Evolutionary conservation across 2,113 vertebrate genomes (phyloP).

Genomic region (Bubo scandiacus): DNA sequence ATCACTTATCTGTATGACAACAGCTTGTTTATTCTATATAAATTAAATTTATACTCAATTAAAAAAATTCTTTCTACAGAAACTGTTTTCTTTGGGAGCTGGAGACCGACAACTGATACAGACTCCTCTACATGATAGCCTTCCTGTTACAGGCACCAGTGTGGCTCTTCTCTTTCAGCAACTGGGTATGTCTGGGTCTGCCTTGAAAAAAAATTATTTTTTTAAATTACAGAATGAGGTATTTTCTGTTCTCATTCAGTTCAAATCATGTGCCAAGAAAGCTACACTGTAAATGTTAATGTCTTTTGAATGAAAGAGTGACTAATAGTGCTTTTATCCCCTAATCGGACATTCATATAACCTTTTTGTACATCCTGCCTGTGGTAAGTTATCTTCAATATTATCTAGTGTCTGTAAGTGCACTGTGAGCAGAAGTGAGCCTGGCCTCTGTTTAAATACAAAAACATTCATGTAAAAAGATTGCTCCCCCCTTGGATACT

Average conservation of each 20-base stretch:
- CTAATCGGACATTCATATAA: neutral
- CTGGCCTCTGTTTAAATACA: neutral
- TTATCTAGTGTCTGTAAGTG: neutral
- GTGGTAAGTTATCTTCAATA: neutral
- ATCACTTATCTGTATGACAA: neutral
- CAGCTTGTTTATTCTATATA: neutral
- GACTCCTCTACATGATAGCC: conserved; percentile 89
- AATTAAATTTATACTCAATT: neutral
- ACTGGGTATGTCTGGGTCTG: conserved; percentile 82
- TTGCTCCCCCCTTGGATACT: neutral
- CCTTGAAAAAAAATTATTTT: neutral
- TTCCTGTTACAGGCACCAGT: conserved; percentile 93
- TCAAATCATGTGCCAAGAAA: conserved; percentile 15
- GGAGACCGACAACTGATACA: conserved; percentile 96
- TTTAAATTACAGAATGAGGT: neutral
- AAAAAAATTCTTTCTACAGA: conserved; percentile 76
- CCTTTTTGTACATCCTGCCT: neutral
- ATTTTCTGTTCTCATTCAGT: neutral
- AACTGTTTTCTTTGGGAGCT: conserved; percentile 95
- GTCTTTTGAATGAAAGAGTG: neutral
- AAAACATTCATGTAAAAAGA: neutral
- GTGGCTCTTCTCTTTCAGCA: conserved; percentile 97
- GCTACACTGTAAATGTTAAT: neutral
- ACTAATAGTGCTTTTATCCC: neutral
- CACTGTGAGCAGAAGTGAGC: neutral